A percentile compares a stretch with the other conserved stretches of the same genome.
These are phyloP conservation scores for Erannis defoliaria DNA, from an alignment of 2,888 invertebrate species.

Conservation along the genomic window DNA sequence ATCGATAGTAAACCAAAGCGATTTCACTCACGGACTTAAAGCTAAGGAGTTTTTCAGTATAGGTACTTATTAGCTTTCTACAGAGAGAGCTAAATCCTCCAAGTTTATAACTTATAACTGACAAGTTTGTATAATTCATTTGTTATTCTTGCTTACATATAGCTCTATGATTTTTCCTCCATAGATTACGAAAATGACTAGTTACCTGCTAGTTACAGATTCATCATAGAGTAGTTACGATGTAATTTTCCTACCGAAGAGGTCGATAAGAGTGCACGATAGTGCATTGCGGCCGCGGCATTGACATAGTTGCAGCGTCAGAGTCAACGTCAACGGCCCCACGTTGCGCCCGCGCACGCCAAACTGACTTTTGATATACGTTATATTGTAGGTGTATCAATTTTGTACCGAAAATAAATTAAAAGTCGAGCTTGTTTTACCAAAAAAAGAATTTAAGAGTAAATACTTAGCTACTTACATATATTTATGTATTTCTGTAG, in stretches of 20 bases:
- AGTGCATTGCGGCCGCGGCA: slow-evolving; percentile 71
- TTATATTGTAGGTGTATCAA: neutral
- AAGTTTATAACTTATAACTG: no score
- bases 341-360: slow-evolving; percentile 49
- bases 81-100: no score
- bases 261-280: slow-evolving; percentile 81
- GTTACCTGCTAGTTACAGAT: neutral
- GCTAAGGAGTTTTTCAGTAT: no score
- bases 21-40: no score
- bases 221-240: slow-evolving; percentile 33
- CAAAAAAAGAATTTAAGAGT: neutral
- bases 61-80: no score
- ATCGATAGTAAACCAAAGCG: no score
- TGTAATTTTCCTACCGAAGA: slow-evolving; percentile 72
- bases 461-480: no score
- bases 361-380: slow-evolving; percentile 38
- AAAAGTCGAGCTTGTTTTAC: neutral
- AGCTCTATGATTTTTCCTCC: slow-evolving; percentile 17
- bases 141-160: no score
- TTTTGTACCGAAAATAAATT: neutral
- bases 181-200: slow-evolving; percentile 28
- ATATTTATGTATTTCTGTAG: no score
- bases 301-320: slow-evolving; percentile 78
- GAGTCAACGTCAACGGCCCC: slow-evolving; percentile 65
- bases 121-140: no score